phyloP scores from a whole-genome alignment of 2,113 vertebrate genomes.

The Galeopterus variegatus region DNA sequence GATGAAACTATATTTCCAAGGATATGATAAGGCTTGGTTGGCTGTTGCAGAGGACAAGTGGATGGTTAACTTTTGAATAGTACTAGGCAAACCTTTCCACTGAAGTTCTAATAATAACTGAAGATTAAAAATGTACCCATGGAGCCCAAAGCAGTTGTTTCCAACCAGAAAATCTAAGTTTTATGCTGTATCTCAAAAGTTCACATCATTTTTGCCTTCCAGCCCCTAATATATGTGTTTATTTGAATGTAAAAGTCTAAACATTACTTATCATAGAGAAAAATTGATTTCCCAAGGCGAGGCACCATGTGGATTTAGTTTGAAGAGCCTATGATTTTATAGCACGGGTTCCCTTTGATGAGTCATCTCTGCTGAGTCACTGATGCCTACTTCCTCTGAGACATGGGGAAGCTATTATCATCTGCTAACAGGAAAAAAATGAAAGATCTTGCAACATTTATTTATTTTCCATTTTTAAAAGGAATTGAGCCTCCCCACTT shows the following conservation, averaged over 20 bases:
- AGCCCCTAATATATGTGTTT: not conserved
- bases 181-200: constrained; percentile 21
- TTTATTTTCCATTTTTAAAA: constrained; percentile 30
- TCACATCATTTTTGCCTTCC: not conserved
- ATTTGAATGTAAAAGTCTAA: constrained; percentile 29
- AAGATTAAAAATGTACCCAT: not conserved
- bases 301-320: constrained; percentile 21
- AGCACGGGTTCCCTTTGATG: not conserved
- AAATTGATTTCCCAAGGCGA: not conserved
- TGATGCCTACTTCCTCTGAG: not conserved
- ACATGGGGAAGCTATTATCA: constrained; percentile 50
- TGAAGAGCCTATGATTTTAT: not conserved
- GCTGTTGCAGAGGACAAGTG: not conserved
- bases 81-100: not conserved
- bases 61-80: not conserved
- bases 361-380: constrained; percentile 64
- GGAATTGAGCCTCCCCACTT: not conserved
- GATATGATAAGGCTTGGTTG: not conserved
- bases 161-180: not conserved
- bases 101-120: not conserved
- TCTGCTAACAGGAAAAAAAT: constrained; percentile 53
- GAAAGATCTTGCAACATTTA: constrained; percentile 8
- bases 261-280: not conserved
- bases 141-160: not conserved
- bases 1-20: not conserved